These are phyloP conservation scores for Emys orbicularis DNA, from an alignment of 2,797 vertebrate species.

Conservation along the genomic window DNA sequence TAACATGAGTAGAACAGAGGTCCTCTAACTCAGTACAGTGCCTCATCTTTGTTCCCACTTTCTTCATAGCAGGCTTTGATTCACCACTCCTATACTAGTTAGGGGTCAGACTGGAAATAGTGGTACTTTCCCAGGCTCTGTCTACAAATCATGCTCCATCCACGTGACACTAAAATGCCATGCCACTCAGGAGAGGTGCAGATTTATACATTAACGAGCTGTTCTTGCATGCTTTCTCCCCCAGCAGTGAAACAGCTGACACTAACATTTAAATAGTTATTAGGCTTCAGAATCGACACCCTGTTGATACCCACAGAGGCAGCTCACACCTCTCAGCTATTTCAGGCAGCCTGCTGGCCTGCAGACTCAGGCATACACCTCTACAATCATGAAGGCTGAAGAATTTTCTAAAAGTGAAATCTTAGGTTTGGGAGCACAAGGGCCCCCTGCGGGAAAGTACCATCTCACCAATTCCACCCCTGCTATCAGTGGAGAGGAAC, in stretches of 20 bases:
- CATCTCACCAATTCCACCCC: too few relatives aligned
- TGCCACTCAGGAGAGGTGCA: background rate
- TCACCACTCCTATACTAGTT: background rate
- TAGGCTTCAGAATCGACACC: background rate
- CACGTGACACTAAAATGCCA: accelerated
- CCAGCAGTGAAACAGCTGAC: background rate
- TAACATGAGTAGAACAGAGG: background rate
- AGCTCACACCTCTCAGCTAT: background rate
- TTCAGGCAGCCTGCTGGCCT: background rate
- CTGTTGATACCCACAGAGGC: background rate
- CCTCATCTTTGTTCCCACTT: too few relatives aligned
- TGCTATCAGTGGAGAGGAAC: too few relatives aligned
- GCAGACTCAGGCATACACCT: background rate
- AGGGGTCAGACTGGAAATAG: background rate
- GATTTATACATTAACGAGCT: background rate
- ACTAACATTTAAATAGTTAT: background rate
- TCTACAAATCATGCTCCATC: background rate
- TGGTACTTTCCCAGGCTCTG: background rate
- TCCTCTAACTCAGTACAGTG: too few relatives aligned
- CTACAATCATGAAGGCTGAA: background rate
- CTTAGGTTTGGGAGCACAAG: background rate
- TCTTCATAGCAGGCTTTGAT: background rate
- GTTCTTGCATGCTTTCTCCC: background rate
- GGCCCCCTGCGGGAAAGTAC: too few relatives aligned
- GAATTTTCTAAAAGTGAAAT: background rate